phyloP scores from a whole-genome alignment of 35 echinoderm and acorn worm species.

The Hemicentrotus pulcherrimus region DNA sequence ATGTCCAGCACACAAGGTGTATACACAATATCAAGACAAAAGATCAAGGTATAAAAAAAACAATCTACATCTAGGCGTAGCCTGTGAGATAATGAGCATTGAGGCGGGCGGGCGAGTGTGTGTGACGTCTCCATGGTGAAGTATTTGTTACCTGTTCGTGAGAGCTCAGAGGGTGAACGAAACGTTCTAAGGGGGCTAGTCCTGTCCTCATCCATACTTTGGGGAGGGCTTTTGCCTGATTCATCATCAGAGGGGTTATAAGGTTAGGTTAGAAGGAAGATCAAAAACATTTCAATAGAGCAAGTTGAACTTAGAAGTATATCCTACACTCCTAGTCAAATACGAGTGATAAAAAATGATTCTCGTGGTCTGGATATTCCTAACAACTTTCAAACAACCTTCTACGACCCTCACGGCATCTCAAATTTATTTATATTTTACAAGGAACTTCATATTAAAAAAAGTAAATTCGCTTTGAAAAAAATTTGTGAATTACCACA shows the following conservation, averaged over 20 bases:
- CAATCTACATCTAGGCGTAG: neutral
- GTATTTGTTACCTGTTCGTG: conserved; percentile 58
- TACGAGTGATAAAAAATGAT: neutral
- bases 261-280: neutral
- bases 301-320: neutral
- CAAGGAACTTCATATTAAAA: neutral
- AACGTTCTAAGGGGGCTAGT: conserved; percentile 60
- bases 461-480: neutral
- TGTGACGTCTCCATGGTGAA: conserved; percentile 28
- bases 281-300: neutral
- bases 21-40: neutral
- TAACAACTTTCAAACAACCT: neutral
- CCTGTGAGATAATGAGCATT: neutral
- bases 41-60: neutral
- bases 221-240: conserved; percentile 86
- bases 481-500: neutral
- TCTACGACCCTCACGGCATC: neutral
- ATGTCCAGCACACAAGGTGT: neutral
- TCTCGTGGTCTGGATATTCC: neutral
- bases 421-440: neutral
- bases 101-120: neutral
- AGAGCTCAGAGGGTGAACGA: conserved; percentile 60
- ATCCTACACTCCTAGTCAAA: neutral
- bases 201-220: conserved; percentile 71
- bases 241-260: conserved; percentile 37